A percentile compares a stretch with the other conserved stretches of the same genome.
These are phyloP conservation scores for Vanacampus margaritifer DNA, from an alignment of 2,113 vertebrate genomes.

Conservation along the genomic window DNA sequence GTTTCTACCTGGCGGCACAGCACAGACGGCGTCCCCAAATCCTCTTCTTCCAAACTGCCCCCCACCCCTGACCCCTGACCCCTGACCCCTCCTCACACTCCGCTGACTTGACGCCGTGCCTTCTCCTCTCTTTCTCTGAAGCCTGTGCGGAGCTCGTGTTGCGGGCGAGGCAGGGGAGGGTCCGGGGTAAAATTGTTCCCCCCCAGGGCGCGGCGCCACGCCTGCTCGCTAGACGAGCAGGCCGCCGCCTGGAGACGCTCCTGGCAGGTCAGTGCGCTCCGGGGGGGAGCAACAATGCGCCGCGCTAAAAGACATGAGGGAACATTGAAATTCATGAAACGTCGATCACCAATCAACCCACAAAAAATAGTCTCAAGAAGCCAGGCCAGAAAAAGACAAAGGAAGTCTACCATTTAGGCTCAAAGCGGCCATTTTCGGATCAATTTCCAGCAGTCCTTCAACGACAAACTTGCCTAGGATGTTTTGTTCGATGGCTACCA, in stretches of 20 bases:
- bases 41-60: not conserved
- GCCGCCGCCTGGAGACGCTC: constrained; percentile 77
- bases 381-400: not conserved
- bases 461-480: too few relatives aligned
- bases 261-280: constrained; percentile 79
- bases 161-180: constrained; percentile 71
- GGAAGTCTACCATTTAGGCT: not conserved
- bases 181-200: constrained; percentile 75
- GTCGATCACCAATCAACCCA: constrained; percentile 15
- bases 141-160: constrained; percentile 76
- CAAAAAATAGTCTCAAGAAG: not conserved
- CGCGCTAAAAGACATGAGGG: constrained; percentile 39
- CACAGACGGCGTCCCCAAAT: not conserved
- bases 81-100: constrained; percentile 21
- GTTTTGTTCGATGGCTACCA: too few relatives aligned
- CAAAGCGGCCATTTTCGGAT: not conserved
- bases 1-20: too few relatives aligned
- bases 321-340: constrained; percentile 7
- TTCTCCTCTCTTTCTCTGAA: constrained; percentile 78
- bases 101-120: constrained; percentile 65
- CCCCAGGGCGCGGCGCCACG: constrained; percentile 75
- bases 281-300: constrained; percentile 74
- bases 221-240: constrained; percentile 78
- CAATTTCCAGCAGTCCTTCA: not conserved
- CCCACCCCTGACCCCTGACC: not conserved